Evolutionary conservation across 1,140 invertebrate species (phyloP).

Genomic region (Zaprionus camerounensis): DNA sequence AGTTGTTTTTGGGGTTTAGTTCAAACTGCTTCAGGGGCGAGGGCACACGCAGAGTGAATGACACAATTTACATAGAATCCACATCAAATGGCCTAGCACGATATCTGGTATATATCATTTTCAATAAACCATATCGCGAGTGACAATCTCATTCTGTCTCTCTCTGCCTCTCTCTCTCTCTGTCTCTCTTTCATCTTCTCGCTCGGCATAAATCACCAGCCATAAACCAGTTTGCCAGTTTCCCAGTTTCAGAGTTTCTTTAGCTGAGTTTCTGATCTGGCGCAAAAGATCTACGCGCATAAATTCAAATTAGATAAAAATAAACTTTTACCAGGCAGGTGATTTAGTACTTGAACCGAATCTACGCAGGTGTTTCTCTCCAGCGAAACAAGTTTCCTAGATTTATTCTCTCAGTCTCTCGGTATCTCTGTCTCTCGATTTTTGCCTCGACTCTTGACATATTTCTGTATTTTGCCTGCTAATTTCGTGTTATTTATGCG

Average conservation of each 20-base stretch:
- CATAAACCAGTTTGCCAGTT: constrained; percentile 40
- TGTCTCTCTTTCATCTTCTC: neutral
- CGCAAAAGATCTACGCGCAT: constrained; percentile 64
- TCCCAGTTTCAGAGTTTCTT: constrained; percentile 1
- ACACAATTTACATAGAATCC: constrained; percentile 65
- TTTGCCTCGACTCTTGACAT: constrained; percentile 52
- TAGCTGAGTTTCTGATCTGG: constrained; percentile 42
- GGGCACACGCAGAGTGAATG: constrained; percentile 11
- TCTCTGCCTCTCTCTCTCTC: neutral
- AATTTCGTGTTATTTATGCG: constrained; percentile 77
- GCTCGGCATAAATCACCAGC: constrained; percentile 62
- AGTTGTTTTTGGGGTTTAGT: constrained; percentile 20
- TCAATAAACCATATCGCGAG: constrained; percentile 53
- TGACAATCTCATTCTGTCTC: constrained; percentile 56
- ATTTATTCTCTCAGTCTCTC: constrained; percentile 40
- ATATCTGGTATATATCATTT: constrained; percentile 60
- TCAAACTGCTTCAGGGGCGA: constrained; percentile 23
- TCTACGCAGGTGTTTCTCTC: constrained; percentile 66
- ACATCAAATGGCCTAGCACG: constrained; percentile 39
- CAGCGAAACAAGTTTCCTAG: constrained; percentile 63
- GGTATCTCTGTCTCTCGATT: neutral
- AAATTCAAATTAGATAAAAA: constrained; percentile 76
- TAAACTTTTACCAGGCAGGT: constrained; percentile 71
- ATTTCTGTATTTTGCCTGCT: constrained; percentile 57
- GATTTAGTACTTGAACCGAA: constrained; percentile 67